Conservation (phyloP, 2,113 vertebrate species). For the Lonchura striata region DNA sequence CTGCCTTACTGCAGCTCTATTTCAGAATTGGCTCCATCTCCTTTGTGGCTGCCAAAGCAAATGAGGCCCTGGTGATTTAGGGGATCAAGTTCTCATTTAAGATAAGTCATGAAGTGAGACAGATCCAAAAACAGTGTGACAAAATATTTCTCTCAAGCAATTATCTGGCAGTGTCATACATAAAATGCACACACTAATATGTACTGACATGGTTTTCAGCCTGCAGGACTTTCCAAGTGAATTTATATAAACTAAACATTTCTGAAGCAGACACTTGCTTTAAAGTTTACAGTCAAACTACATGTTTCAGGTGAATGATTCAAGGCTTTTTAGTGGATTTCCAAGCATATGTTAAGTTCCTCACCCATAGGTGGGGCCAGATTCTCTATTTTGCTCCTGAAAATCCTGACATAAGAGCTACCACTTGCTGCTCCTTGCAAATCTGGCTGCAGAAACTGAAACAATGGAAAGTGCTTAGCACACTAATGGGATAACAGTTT, state of each 20-base stretch:
- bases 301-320: neutral
- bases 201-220: neutral
- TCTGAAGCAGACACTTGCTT: neutral
- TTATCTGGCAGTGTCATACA: neutral
- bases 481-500: neutral
- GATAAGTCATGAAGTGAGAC: neutral
- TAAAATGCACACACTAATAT: too few relatives aligned
- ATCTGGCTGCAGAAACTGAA: neutral
- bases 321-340: neutral
- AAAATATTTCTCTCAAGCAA: neutral
- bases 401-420: neutral
- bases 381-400: conserved; percentile 10
- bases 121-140: neutral
- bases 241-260: neutral
- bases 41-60: neutral
- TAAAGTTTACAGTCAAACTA: neutral
- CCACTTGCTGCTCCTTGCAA: neutral
- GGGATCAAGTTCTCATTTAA: neutral
- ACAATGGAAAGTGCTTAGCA: neutral
- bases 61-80: neutral
- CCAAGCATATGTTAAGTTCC: neutral
- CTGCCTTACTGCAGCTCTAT: neutral
- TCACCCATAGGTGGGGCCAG: conserved; percentile 47
- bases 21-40: neutral
- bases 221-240: neutral